Base-by-base conservation (phyloP, 2,113 vertebrate species). In the Microtus ochrogaster region DNA sequence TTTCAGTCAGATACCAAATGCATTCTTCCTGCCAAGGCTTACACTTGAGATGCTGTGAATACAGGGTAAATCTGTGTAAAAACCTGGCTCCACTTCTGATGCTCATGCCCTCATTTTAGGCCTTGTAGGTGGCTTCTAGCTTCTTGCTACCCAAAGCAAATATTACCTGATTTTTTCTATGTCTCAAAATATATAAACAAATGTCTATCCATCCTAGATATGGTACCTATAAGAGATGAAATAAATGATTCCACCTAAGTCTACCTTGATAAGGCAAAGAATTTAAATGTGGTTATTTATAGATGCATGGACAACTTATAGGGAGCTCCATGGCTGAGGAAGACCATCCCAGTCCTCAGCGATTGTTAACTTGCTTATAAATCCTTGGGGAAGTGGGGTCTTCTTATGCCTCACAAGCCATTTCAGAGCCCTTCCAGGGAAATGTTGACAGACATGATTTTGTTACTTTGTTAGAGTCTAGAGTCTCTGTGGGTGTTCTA, bases 61-160 rank as follows among this genome's bases (percentile, higher is more conserved):
- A 17, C 61, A 74, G 73, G 17, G 26, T 21, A 28, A 33, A 49
- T 28, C 55, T 77, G 44, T 24, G 12, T n/a, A 66, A 63, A 90
- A 92, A 44, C 13, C 41, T 61, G 21, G 10, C 41, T 96, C 66
- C 13, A 0, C 68, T 94, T 66, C 61, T 83, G 61, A 63, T 26
- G 36, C 2, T 5, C 26, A 63, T 33, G 44, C 78, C 44, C 11
- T 63, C n/a, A 30, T 76, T 61, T 92, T 26, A 49, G 52, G 24
- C 2, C 30, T 58, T 9, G 28, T 49, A 79, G 26, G 55, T 74
- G 52, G 65, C 26, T 96, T 90, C 17, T 13, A 17, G 13, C 90
- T 94, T 9, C 55, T 94, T 92, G 16, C 58, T 93, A 49, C 26
- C 36, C 41, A 94, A 94, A 92, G 68, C 28, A 70, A 72, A 7